These are phyloP conservation scores for Bergia puertoricense DNA, from an alignment of 92 coral and sea anemone genomes.

Conservation along the genomic window DNA sequence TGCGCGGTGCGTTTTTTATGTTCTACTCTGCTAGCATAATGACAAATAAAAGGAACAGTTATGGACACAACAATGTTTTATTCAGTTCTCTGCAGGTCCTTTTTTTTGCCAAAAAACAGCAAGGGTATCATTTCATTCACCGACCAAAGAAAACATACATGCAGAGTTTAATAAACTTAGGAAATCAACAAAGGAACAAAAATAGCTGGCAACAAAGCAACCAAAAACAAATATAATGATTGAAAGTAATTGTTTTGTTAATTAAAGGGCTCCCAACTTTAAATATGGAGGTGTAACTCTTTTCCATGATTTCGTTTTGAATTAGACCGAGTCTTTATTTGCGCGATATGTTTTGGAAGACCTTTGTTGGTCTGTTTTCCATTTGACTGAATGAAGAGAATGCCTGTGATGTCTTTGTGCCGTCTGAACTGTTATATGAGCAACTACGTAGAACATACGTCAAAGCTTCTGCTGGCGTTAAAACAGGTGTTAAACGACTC, in stretches of 20 bases:
- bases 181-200: not conserved
- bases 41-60: not conserved
- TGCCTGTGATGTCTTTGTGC: not conserved
- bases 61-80: not conserved
- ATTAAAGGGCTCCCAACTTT: not conserved
- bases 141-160: slow-evolving; percentile 2
- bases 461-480: not conserved
- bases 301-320: not conserved
- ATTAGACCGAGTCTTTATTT: not conserved
- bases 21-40: not conserved
- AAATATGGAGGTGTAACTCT: not conserved
- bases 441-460: not conserved
- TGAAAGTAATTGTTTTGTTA: not conserved
- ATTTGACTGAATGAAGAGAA: not conserved
- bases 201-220: not conserved
- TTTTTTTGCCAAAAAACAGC: not conserved
- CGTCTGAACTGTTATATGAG: not conserved
- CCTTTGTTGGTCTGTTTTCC: not conserved
- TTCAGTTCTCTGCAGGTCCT: slow-evolving; percentile 4
- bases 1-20: not conserved
- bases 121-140: not conserved
- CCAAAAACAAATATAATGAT: not conserved
- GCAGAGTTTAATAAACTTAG: slow-evolving; percentile 5
- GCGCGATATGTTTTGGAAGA: not conserved
- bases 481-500: not conserved